A percentile compares a stretch with the other conserved stretches of the same genome.
Evolutionary conservation across 2,888 invertebrate species (phyloP).

Genomic region (Drosophila fungiperda): DNA sequence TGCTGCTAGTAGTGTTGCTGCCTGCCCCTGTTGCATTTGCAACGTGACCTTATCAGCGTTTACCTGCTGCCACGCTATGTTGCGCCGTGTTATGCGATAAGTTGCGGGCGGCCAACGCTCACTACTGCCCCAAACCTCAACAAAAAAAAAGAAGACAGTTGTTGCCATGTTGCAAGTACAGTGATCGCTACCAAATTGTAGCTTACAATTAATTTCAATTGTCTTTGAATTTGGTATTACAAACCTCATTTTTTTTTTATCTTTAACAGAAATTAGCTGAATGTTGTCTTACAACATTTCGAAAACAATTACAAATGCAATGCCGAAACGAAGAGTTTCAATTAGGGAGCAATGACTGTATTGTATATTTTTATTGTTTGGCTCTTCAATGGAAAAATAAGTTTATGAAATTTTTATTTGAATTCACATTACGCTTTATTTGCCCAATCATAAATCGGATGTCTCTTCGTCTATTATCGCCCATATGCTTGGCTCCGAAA

Average conservation of each 20-base stretch:
- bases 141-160: not conserved
- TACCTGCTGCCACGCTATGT: conserved; percentile 64
- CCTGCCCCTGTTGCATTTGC: conserved; percentile 9
- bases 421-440: conserved; percentile 67
- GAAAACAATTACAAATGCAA: not conserved
- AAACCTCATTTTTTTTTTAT: not conserved
- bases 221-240: not conserved
- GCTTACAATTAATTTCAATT: not conserved
- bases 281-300: not conserved
- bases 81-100: conserved; percentile 45
- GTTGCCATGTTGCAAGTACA: conserved; percentile 4
- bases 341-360: not conserved
- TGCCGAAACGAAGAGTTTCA: not conserved
- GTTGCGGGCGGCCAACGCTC: conserved; percentile 27
- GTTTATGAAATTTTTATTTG: conserved; percentile 66
- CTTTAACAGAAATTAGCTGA: not conserved
- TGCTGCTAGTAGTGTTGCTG: not conserved
- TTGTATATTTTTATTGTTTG: conserved; percentile 10
- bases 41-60: conserved; percentile 49
- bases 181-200: not conserved
- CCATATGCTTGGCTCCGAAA: conserved; percentile 59
- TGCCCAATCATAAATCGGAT: conserved; percentile 62
- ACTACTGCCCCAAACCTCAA: conserved; percentile 1
- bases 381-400: conserved; percentile 41
- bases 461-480: conserved; percentile 30